These are phyloP conservation scores for Huso huso DNA, from an alignment of 2,797 vertebrate genomes.

Conservation along the genomic window DNA sequence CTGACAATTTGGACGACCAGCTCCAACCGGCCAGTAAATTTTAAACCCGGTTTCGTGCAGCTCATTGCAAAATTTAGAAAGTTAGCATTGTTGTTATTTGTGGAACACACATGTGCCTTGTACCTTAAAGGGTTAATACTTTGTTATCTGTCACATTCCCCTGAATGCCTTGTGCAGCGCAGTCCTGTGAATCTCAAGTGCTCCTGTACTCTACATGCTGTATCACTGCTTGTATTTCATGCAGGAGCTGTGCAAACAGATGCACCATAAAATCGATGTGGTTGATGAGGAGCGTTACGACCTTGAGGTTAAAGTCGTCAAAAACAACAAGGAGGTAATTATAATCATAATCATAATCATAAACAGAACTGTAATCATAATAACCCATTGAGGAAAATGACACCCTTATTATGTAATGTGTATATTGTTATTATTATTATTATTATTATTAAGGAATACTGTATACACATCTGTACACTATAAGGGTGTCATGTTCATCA, in stretches of 20 bases:
- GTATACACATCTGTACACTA: no score
- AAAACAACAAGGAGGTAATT: conserved; percentile 80
- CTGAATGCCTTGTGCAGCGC: conserved; percentile 20
- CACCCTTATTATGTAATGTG: no score
- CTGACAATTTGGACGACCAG: no score
- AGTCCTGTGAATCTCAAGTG: no score
- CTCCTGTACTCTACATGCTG: no score
- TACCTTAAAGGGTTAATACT: conserved; percentile 21
- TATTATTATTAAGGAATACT: no score
- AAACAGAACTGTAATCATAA: conserved; percentile 1
- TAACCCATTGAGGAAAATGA: neutral
- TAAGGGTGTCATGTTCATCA: no score
- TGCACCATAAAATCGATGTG: conserved; percentile 70
- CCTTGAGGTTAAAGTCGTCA: conserved; percentile 74
- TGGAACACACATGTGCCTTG: conserved; percentile 28
- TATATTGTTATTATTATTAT: neutral
- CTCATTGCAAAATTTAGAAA: neutral
- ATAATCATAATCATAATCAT: neutral
- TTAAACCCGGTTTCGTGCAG: no score
- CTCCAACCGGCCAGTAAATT: no score
- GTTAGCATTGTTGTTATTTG: neutral
- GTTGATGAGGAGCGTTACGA: conserved; percentile 87
- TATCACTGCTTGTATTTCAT: conserved; percentile 17
- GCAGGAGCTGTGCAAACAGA: conserved; percentile 75
- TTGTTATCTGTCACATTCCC: conserved; percentile 2